A percentile compares a stretch with the other conserved stretches of the same genome.
These are phyloP conservation scores for Chamaetylas fuelleborni DNA, from an alignment of 2,113 vertebrate genomes.

Conservation along the genomic window DNA sequence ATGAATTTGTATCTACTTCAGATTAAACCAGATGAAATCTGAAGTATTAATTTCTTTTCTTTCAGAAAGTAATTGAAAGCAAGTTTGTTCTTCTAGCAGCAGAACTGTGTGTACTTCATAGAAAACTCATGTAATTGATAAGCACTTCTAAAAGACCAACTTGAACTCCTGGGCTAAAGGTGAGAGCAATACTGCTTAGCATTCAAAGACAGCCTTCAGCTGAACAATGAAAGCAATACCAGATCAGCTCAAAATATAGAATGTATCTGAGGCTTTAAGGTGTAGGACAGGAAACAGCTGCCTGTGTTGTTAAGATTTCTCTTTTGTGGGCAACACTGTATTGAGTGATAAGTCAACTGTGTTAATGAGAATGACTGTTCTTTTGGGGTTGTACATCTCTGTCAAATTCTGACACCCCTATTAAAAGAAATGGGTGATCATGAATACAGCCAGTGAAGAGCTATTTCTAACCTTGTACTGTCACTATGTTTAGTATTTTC, in stretches of 20 bases:
- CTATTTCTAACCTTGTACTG: background rate
- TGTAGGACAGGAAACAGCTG: background rate
- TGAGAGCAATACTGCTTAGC: background rate
- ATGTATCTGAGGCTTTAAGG: background rate
- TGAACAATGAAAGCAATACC: background rate
- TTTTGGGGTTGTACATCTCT: background rate
- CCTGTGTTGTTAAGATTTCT: background rate
- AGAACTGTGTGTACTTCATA: background rate
- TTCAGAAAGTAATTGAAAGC: conserved; percentile 5
- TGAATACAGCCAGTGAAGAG: background rate
- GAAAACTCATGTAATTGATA: background rate
- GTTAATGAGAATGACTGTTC: background rate
- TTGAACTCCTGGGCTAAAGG: background rate
- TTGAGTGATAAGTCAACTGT: background rate
- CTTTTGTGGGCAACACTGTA: background rate
- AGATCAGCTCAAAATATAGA: background rate
- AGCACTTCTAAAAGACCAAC: background rate
- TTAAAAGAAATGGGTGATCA: background rate
- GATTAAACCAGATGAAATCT: conserved; percentile 1
- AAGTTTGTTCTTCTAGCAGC: background rate
- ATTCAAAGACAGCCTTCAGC: background rate
- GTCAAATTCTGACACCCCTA: background rate
- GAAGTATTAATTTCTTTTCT: background rate
- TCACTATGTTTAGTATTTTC: background rate
- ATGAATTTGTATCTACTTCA: background rate